These are phyloP conservation scores for Trisateles emortualis DNA, from an alignment of 2,888 invertebrate species.

Conservation along the genomic window DNA sequence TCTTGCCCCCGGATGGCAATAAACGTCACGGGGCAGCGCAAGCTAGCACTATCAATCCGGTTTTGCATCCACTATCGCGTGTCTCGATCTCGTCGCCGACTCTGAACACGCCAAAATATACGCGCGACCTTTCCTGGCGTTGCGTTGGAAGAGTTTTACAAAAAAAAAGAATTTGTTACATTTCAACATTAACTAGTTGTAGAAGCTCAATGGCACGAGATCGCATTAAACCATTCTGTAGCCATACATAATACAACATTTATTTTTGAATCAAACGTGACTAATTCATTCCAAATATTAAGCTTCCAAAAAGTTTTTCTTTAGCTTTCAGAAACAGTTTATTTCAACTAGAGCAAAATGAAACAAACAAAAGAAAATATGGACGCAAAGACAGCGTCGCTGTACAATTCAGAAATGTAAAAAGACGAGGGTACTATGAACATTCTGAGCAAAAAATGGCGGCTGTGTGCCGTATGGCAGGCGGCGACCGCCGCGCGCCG, in stretches of 20 bases:
- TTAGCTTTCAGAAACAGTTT: conserved; percentile 1
- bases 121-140: conserved; percentile 28
- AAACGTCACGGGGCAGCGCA: conserved; percentile 74
- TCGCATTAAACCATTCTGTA: background rate
- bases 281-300: background rate
- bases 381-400: conserved; percentile 64
- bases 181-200: background rate
- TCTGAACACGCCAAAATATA: conserved; percentile 29
- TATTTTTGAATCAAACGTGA: background rate
- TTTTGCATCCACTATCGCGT: conserved; percentile 77
- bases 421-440: conserved; percentile 58
- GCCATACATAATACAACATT: background rate
- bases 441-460: conserved; percentile 62
- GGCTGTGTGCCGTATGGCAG: conserved; percentile 63
- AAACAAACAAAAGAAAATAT: conserved; percentile 33
- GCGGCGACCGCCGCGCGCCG: conserved; percentile 30
- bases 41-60: conserved; percentile 78
- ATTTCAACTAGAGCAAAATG: background rate
- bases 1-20: conserved; percentile 70
- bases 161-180: background rate
- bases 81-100: conserved; percentile 71
- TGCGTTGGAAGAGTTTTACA: background rate
- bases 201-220: background rate
- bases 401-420: conserved; percentile 53
- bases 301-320: too few species aligned